These are phyloP conservation scores for Pecten maximus DNA, from an alignment of 2,888 invertebrate species.

Conservation along the genomic window DNA sequence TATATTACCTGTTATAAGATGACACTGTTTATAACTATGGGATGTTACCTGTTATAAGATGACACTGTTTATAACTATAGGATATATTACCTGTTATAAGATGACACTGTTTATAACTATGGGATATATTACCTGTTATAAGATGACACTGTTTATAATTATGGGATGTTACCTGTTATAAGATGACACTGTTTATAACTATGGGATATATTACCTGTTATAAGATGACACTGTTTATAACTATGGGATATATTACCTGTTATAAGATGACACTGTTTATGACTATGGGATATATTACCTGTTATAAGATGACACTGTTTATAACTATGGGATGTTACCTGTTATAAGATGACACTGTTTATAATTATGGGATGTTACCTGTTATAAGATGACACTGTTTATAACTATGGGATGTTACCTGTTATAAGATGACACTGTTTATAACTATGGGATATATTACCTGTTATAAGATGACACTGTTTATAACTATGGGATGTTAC, in stretches of 20 bases:
- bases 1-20: conserved; percentile 83
- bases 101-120: conserved; percentile 81
- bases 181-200: conserved; percentile 82
- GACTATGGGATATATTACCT: conserved; percentile 82
- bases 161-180: conserved; percentile 82
- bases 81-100: conserved; percentile 83
- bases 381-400: conserved; percentile 82
- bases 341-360: conserved; percentile 82
- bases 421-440: conserved; percentile 82
- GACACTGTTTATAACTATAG: conserved; percentile 81
- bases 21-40: conserved; percentile 81
- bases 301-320: conserved; percentile 82
- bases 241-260: conserved; percentile 82
- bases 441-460: conserved; percentile 82
- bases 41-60: conserved; percentile 83
- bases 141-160: conserved; percentile 82
- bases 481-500: conserved; percentile 81
- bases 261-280: conserved; percentile 81
- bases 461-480: conserved; percentile 82
- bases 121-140: conserved; percentile 82
- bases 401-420: conserved; percentile 82
- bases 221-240: conserved; percentile 82
- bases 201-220: conserved; percentile 82
- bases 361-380: conserved; percentile 82
- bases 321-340: conserved; percentile 82